Evolutionary conservation across 1,140 invertebrate species (phyloP).

Genomic region (Tetranychus urticae): DNA sequence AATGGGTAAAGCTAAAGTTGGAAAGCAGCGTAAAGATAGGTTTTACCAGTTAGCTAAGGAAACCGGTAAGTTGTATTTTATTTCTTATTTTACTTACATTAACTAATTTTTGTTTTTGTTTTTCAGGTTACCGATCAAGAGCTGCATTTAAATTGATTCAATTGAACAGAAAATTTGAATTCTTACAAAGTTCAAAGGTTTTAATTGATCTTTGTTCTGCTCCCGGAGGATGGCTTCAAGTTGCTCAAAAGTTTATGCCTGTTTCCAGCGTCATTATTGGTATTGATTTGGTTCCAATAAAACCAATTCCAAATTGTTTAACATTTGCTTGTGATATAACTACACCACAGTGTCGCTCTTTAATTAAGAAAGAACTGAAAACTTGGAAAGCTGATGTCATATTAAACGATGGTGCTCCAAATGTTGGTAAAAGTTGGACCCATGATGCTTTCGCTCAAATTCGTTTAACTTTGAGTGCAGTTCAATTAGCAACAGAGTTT

Average conservation of each 20-base stretch:
- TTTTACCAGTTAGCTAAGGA: conserved; percentile 97
- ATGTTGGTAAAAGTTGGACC: conserved; percentile 91
- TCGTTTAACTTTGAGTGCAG: conserved; percentile 61
- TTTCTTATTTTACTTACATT: background rate
- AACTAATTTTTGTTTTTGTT: conserved; percentile 5
- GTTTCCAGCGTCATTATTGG: conserved; percentile 80
- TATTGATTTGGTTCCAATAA: conserved; percentile 89
- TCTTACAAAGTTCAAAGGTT: conserved; percentile 82
- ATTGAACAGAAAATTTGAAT: conserved; percentile 88
- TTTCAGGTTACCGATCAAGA: conserved; percentile 73
- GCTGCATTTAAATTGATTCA: conserved; percentile 97
- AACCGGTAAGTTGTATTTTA: conserved; percentile 40
- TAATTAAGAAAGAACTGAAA: conserved; percentile 56
- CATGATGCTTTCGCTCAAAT: conserved; percentile 90
- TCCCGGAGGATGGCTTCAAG: conserved; percentile 99
- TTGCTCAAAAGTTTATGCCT: conserved; percentile 94
- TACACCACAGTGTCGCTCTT: conserved; percentile 49
- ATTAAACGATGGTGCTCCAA: conserved; percentile 91
- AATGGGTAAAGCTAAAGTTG: conserved; percentile 91
- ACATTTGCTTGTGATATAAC: conserved; percentile 84
- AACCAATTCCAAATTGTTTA: conserved; percentile 68
- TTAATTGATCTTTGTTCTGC: conserved; percentile 95
- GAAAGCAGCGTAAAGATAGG: conserved; percentile 92
- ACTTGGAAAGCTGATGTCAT: conserved; percentile 92
- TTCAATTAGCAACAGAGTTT: conserved; percentile 80